Conservation (phyloP, 2,888 invertebrate species). For the Cryptus armator region DNA sequence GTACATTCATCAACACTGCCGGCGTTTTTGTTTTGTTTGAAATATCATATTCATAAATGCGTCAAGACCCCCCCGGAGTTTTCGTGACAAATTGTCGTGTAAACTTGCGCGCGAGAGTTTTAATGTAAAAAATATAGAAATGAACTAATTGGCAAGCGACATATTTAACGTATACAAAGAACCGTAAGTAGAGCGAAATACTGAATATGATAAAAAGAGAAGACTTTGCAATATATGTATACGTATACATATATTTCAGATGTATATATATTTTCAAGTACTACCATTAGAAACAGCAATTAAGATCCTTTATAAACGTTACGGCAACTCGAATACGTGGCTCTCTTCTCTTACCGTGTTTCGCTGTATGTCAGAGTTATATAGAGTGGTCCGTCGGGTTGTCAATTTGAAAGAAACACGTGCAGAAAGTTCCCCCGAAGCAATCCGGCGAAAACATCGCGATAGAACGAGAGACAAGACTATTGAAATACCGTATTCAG, state of each 20-base stretch:
- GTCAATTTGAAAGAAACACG: conserved; percentile 41
- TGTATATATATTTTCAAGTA: conserved; percentile 23
- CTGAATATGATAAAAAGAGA: conserved; percentile 19
- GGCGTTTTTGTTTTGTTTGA: neutral
- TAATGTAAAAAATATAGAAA: conserved; percentile 18
- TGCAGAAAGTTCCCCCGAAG: conserved; percentile 15
- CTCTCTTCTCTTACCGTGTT: conserved; percentile 13
- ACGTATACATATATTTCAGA: neutral
- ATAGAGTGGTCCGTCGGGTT: neutral
- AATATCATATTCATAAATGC: neutral
- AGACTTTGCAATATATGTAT: conserved; percentile 2
- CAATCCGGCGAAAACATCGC: neutral
- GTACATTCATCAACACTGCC: neutral
- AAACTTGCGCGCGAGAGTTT: neutral
- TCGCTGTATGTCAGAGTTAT: neutral
- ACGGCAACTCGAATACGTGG: neutral
- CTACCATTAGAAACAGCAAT: conserved; percentile 50
- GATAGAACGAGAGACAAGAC: neutral
- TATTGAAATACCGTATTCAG: conserved; percentile 51
- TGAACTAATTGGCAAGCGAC: conserved; percentile 25
- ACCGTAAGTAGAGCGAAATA: conserved; percentile 4
- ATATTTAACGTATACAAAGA: conserved; percentile 19
- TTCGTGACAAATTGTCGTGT: conserved; percentile 20
- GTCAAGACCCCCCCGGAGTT: neutral
- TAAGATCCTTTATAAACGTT: conserved; percentile 35